These are phyloP conservation scores for Styela clava DNA, from an alignment of 23 tunicate genomes.

Conservation along the genomic window DNA sequence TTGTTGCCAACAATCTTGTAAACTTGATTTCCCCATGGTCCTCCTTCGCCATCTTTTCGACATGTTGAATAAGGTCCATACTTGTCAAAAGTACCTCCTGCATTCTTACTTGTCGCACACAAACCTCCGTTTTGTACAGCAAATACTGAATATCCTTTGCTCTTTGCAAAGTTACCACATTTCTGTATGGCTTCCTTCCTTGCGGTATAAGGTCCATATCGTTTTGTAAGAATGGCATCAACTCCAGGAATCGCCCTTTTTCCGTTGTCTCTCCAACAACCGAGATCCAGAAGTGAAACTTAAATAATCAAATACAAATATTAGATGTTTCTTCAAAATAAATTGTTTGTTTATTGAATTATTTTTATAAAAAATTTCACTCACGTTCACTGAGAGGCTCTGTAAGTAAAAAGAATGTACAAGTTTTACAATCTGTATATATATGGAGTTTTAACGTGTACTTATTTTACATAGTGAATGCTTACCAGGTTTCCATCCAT, in stretches of 20 bases:
- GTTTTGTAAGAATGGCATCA: not conserved
- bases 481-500: not conserved
- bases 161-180: conserved; percentile 6
- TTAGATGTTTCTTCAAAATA: too few species aligned
- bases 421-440: too few species aligned
- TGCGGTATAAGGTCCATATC: conserved; percentile 4
- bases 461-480: too few species aligned
- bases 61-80: conserved; percentile 1
- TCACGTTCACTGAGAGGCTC: too few species aligned
- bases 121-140: conserved; percentile 7
- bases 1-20: not conserved
- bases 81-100: not conserved
- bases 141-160: not conserved
- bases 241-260: conserved; percentile 12
- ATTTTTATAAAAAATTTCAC: too few species aligned
- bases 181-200: conserved; percentile 26
- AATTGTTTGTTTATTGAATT: too few species aligned
- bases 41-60: not conserved
- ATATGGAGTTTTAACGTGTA: too few species aligned
- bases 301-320: too few species aligned
- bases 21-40: not conserved
- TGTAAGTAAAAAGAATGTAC: too few species aligned
- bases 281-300: conserved; percentile 4
- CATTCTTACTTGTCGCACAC: conserved; percentile 9
- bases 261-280: conserved; percentile 27